Base-by-base conservation (phyloP, 2,113 vertebrate species). In the Xiphophorus couchianus region DNA sequence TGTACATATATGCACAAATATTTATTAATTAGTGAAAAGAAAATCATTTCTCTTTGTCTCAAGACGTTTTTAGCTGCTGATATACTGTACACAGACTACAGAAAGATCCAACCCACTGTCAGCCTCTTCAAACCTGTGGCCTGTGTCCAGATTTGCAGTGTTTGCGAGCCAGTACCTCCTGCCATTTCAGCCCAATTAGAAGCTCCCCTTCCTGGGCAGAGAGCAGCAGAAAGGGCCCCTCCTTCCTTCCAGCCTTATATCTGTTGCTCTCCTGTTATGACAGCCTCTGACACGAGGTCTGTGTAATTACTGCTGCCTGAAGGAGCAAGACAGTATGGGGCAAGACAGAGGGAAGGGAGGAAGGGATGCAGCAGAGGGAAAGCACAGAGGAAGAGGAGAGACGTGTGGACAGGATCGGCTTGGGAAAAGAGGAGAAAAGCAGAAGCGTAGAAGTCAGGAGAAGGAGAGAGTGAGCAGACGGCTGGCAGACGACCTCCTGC, bases 161-260 rank as follows among this genome's bases (percentile, higher is more conserved):
- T 84, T 84, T 84, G 77, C 63, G 42, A 84, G 74, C 86, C 86
- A 86, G 82, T 74, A 65, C 84, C 85, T 87, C 83, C 85, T 89
- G 88, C 88, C 79, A 88, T 87, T 71, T 84, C 73, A 81, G 81
- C 86, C 91, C 91, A 92, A 91, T 90, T 92, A 90, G 86, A 84
- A 74, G 77, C 86, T 87, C 73, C 81, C 88, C 83, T 89, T 70
- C 83, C 74, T 64, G 58, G 71, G 85, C 81, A 78, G 78, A 62
- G 78, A 48, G 76, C 25, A 70, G 84, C 7, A 39, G 44, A 69
- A 62, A 62, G 66, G 44, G 29, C 62, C 81, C 79, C 80, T 69
- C 71, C 80, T 76, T 63, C 64, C 78, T 33, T 61, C 63, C 80
- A 61, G 67, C 68, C 69, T 86, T 76, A 30, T 68, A 80, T 79